A percentile compares a stretch with the other conserved stretches of the same genome.
Evolutionary conservation across 1,140 invertebrate species (phyloP).

Genomic region (Lasaia peninsularis): DNA sequence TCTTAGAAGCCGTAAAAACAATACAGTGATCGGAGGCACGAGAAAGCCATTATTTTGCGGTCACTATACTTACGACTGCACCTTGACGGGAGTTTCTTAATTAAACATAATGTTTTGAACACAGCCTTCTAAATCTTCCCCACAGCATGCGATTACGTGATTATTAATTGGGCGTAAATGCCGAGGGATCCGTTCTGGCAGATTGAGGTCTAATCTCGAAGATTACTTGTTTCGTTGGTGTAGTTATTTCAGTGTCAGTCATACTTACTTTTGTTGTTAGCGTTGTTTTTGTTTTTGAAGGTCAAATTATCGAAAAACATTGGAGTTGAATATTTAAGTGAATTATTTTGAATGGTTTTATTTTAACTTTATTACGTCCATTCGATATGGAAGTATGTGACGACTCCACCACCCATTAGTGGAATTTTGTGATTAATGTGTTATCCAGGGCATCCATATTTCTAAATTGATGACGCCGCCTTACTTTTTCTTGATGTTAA

Average conservation of each 20-base stretch:
- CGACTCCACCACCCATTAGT: too few species aligned
- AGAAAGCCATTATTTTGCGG: slow-evolving; percentile 62
- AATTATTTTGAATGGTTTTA: too few species aligned
- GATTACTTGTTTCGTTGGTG: slow-evolving; percentile 41
- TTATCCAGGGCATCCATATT: too few species aligned
- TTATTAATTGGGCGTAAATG: slow-evolving; percentile 65
- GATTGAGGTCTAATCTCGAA: slow-evolving; percentile 46
- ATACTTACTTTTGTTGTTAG: background rate
- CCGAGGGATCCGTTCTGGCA: slow-evolving; percentile 37
- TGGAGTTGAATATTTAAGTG: too few species aligned
- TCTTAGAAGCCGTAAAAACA: slow-evolving; percentile 27
- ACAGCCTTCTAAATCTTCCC: slow-evolving; percentile 40
- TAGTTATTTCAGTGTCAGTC: slow-evolving; percentile 1
- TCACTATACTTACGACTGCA: slow-evolving; percentile 54
- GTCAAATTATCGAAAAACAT: too few species aligned
- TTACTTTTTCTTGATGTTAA: too few species aligned
- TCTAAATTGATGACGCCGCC: too few species aligned
- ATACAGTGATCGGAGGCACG: slow-evolving; percentile 35
- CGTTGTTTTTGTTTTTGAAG: too few species aligned
- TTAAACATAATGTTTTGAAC: slow-evolving; percentile 48
- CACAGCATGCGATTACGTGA: slow-evolving; percentile 37
- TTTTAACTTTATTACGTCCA: too few species aligned
- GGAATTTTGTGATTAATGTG: too few species aligned
- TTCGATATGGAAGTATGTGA: too few species aligned
- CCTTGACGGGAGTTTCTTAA: slow-evolving; percentile 58